Percentiles rank a stretch among this genome's conserved stretches.
phyloP scores from a whole-genome alignment of 2,113 vertebrate species.

The Nycticryphes semicollaris region DNA sequence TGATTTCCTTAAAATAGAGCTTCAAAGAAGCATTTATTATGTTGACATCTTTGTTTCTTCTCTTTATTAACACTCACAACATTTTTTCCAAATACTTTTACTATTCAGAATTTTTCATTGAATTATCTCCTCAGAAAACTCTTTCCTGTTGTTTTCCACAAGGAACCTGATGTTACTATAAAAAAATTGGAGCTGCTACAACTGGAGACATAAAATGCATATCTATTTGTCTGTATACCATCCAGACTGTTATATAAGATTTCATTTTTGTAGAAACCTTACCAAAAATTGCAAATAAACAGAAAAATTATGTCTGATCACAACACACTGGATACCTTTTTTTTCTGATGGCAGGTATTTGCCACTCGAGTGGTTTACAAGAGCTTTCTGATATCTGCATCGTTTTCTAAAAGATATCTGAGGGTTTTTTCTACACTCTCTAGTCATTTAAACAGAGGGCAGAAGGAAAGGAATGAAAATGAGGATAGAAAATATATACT shows the following conservation, averaged over 20 bases:
- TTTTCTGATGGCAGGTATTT: neutral
- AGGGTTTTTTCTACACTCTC: neutral
- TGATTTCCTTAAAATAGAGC: neutral
- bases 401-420: neutral
- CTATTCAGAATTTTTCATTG: neutral
- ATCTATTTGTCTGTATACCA: neutral
- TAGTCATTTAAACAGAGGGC: neutral
- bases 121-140: neutral
- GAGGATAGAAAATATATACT: neutral
- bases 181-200: neutral
- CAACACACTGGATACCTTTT: rapidly evolving
- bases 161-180: neutral
- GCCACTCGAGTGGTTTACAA: neutral
- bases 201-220: neutral
- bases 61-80: neutral
- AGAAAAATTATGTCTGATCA: neutral
- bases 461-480: neutral
- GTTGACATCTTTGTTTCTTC: neutral
- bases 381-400: neutral
- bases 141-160: neutral
- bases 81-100: neutral
- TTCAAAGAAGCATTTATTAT: neutral
- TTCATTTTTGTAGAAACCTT: neutral
- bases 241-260: neutral
- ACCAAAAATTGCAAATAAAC: neutral